Evolutionary conservation across 2,888 invertebrate genomes (phyloP).

Genomic region (Sphecodes monilicornis): DNA sequence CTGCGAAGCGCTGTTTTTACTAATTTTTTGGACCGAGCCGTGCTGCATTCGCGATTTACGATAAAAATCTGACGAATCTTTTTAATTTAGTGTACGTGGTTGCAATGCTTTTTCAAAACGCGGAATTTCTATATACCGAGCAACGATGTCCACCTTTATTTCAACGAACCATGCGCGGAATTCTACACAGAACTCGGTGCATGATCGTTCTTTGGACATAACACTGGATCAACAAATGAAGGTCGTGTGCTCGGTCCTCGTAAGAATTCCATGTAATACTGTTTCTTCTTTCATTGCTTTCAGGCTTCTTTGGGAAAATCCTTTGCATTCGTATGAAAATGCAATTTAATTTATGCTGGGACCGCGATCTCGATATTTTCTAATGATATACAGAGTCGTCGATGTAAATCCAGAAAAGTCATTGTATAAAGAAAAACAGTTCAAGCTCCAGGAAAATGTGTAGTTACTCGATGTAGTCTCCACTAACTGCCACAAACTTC

Average conservation of each 20-base stretch:
- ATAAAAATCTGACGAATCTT: not conserved
- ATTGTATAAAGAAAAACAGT: not conserved
- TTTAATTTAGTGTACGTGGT: not conserved
- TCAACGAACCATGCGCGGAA: not conserved
- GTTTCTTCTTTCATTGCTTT: no score
- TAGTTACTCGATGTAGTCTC: no score
- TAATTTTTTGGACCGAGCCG: not conserved
- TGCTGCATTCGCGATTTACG: not conserved
- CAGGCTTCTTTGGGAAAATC: not conserved
- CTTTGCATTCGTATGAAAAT: not conserved
- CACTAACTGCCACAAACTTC: no score
- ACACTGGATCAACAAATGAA: conserved; percentile 11
- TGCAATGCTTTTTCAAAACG: not conserved
- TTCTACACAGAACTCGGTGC: conserved; percentile 9
- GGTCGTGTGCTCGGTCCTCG: not conserved
- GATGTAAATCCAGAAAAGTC: not conserved
- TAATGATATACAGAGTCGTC: not conserved
- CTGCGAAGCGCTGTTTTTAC: no score
- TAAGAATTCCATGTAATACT: not conserved
- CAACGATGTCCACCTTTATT: conserved; percentile 32
- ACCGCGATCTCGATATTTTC: not conserved
- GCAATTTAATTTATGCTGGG: not conserved
- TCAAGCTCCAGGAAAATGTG: not conserved
- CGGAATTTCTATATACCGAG: conserved; percentile 26
- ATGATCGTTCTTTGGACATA: conserved; percentile 1